Percentiles rank a stretch among this genome's conserved stretches.
Evolutionary conservation across 2,888 invertebrate genomes (phyloP).

Genomic region (Tipula lateralis): DNA sequence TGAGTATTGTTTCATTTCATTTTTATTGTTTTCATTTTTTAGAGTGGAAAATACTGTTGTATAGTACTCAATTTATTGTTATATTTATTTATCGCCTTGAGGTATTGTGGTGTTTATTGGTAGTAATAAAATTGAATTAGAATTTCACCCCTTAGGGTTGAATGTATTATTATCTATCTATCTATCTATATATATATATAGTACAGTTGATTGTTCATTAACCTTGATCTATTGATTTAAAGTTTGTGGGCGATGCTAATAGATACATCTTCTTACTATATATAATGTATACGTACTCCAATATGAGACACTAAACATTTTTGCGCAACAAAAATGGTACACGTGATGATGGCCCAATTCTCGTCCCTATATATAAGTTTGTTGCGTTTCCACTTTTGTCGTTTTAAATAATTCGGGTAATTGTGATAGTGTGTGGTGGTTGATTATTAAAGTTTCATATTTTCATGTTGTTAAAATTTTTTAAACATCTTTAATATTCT

Average conservation of each 20-base stretch:
- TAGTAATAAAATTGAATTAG: constrained; percentile 19
- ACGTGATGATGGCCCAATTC: neutral
- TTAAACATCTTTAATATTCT: neutral
- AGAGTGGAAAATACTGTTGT: constrained; percentile 19
- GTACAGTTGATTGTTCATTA: constrained; percentile 11
- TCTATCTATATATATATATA: neutral
- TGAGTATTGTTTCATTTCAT: neutral
- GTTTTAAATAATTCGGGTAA: neutral
- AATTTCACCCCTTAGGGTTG: constrained; percentile 24
- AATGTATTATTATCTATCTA: constrained; percentile 20
- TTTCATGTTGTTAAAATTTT: neutral
- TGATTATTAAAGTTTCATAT: constrained; percentile 19
- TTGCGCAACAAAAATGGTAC: neutral
- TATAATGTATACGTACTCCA: neutral
- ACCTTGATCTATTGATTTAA: constrained; percentile 24
- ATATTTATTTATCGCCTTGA: constrained; percentile 9
- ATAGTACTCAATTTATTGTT: constrained; percentile 7
- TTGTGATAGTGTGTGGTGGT: neutral
- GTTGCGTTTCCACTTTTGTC: neutral
- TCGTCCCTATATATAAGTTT: neutral
- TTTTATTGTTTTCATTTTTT: constrained; percentile 24
- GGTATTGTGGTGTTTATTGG: constrained; percentile 24
- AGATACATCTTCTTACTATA: neutral
- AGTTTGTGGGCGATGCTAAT: neutral
- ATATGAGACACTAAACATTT: neutral